Evolutionary conservation across 2,888 invertebrate species (phyloP).

Genomic region (Acronicta leporina): DNA sequence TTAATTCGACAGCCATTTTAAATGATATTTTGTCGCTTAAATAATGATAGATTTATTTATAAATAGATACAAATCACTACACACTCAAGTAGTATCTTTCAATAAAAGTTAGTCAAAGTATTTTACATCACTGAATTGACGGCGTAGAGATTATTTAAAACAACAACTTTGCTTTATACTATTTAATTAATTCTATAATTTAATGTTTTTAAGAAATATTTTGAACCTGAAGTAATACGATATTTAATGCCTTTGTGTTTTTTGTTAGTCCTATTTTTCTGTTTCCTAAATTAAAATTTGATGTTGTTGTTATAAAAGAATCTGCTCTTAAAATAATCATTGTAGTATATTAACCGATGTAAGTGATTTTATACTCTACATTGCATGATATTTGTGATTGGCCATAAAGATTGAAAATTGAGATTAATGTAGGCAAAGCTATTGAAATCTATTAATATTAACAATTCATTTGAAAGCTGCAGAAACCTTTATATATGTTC

Average conservation of each 20-base stretch:
- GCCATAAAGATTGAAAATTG: neutral
- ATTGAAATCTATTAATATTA: neutral
- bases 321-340: neutral
- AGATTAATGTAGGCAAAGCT: neutral
- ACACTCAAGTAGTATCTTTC: conserved; percentile 73
- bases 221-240: conserved; percentile 30
- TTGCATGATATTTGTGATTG: conserved; percentile 14
- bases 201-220: conserved; percentile 58
- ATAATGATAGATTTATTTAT: conserved; percentile 61
- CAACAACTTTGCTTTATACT: conserved; percentile 72
- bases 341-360: neutral
- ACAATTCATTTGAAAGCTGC: no score
- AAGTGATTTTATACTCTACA: conserved; percentile 20
- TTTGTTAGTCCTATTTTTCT: conserved; percentile 1
- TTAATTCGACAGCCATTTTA: conserved; percentile 33
- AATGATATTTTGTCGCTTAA: conserved; percentile 55
- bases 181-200: conserved; percentile 76
- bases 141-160: conserved; percentile 86
- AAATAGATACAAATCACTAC: conserved; percentile 71
- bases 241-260: conserved; percentile 21
- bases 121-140: conserved; percentile 88
- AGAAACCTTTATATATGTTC: neutral
- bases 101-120: conserved; percentile 73
- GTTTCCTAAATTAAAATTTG: neutral
- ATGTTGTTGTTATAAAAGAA: neutral